A percentile compares a stretch with the other conserved stretches of the same genome.
These are phyloP conservation scores for Pentalonia nigronervosa DNA, from an alignment of 1,140 invertebrate genomes.

Conservation along the genomic window DNA sequence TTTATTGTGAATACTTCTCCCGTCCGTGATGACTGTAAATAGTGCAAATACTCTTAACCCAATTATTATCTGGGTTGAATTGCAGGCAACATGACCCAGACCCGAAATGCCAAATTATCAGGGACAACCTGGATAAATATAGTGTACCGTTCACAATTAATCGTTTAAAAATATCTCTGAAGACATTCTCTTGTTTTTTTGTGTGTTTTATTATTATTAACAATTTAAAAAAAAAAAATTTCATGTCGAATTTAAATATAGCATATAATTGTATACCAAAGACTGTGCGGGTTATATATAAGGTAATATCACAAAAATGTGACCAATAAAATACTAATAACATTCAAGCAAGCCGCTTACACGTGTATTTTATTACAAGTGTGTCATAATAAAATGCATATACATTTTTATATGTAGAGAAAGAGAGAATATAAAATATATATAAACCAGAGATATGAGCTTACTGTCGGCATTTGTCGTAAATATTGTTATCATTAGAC, in stretches of 20 bases:
- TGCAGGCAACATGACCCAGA: not conserved
- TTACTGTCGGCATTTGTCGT: not conserved
- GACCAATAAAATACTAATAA: conserved; percentile 8
- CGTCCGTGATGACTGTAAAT: not conserved
- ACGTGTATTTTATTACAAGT: conserved; percentile 2
- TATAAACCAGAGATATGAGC: not conserved
- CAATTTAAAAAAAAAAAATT: not conserved
- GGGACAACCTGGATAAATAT: conserved; percentile 3
- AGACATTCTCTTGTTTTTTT: not conserved
- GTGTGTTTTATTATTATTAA: not conserved
- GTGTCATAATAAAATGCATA: not conserved
- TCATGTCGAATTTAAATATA: not conserved
- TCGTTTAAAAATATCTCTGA: not conserved
- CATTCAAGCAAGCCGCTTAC: not conserved
- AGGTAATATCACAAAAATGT: conserved; percentile 16
- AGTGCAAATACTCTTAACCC: not conserved
- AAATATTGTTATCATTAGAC: not conserved
- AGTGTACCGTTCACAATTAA: not conserved
- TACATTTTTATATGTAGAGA: not conserved
- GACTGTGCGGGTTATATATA: not conserved
- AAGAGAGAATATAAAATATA: not conserved
- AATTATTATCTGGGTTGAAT: conserved; percentile 8
- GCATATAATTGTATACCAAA: not conserved
- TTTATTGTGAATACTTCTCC: not conserved
- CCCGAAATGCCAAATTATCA: conserved; percentile 6